Percentiles rank a stretch among this genome's conserved stretches.
These are phyloP conservation scores for Nephrotoma flavescens DNA, from an alignment of 2,888 invertebrate species.

Conservation along the genomic window DNA sequence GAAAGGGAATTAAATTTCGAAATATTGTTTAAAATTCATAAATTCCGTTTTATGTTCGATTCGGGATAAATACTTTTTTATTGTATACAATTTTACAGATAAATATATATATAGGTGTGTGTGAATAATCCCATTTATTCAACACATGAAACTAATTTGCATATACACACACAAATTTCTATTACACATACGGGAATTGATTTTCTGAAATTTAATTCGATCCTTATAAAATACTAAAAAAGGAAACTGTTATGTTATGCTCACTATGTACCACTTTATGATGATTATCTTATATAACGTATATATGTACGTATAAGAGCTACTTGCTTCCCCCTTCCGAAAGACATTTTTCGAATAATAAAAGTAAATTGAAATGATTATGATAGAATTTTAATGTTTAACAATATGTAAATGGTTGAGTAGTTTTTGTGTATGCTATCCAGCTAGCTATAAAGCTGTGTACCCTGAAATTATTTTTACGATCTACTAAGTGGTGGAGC, in stretches of 20 bases:
- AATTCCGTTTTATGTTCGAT: background rate
- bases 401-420: background rate
- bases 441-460: background rate
- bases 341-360: background rate
- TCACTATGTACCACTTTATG: background rate
- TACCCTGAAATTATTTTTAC: background rate
- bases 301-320: background rate
- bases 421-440: background rate
- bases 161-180: background rate
- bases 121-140: background rate
- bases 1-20: background rate
- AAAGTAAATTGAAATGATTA: background rate
- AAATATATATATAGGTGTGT: background rate
- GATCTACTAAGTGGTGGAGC: background rate
- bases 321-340: background rate
- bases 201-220: background rate
- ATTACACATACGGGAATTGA: background rate
- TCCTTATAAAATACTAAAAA: background rate
- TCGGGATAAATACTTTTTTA: background rate
- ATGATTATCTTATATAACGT: background rate
- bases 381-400: background rate
- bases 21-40: background rate
- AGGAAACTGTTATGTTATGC: background rate
- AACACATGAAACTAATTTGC: background rate
- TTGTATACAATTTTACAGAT: background rate